Conservation (phyloP, 2,797 vertebrate species). For the Clarias fuscus region DNA sequence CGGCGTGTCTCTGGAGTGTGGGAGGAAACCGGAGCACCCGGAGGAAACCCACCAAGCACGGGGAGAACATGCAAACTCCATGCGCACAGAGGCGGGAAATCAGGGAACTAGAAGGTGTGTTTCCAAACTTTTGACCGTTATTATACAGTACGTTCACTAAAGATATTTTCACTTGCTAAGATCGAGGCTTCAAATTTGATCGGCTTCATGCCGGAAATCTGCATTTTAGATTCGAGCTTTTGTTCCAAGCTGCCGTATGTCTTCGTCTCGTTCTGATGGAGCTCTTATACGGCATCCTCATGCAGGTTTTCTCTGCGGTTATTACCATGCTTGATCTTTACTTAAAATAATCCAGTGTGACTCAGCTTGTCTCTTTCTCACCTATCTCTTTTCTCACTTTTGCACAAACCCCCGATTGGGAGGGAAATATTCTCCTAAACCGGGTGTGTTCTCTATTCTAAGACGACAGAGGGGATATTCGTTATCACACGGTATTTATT, state of each 20-base stretch:
- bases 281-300: not conserved
- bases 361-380: not conserved
- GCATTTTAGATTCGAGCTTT: not conserved
- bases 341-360: not conserved
- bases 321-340: not conserved
- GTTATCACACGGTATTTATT: not conserved
- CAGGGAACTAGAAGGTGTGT: too few relatives aligned
- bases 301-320: not conserved
- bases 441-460: not conserved
- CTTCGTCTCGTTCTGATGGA: not conserved
- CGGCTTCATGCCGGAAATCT: not conserved
- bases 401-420: not conserved
- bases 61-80: too few relatives aligned
- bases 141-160: too few relatives aligned
- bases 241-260: not conserved
- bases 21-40: too few relatives aligned
- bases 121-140: too few relatives aligned
- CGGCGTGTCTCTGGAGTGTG: too few relatives aligned
- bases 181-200: not conserved
- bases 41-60: too few relatives aligned
- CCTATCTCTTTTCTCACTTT: not conserved
- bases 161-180: not conserved
- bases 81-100: too few relatives aligned
- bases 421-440: not conserved
- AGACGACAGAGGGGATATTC: too few relatives aligned